Percentiles rank a stretch among this genome's conserved stretches.
These are phyloP conservation scores for Myotis lucifugus DNA, from an alignment of 2,113 vertebrate species.

Conservation along the genomic window DNA sequence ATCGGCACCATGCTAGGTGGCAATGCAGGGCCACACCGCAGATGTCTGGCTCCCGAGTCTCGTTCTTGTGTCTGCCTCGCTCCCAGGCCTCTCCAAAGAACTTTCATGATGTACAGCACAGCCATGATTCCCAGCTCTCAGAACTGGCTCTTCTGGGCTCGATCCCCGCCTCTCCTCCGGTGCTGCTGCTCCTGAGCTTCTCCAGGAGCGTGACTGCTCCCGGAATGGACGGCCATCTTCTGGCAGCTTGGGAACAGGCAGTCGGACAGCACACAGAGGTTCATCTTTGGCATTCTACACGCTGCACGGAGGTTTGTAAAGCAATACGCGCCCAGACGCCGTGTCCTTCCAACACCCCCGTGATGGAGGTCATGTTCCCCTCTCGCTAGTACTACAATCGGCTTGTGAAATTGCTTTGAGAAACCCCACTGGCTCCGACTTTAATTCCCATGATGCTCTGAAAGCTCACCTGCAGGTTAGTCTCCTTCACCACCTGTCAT, in stretches of 20 bases:
- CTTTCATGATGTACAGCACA: accelerated
- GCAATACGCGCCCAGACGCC: not conserved
- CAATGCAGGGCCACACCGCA: not conserved
- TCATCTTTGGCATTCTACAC: not conserved
- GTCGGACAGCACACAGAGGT: not conserved
- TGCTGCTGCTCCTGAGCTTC: not conserved
- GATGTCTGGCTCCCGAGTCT: not conserved
- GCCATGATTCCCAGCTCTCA: not conserved
- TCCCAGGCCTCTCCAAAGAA: not conserved
- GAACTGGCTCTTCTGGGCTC: not conserved
- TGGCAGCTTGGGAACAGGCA: not conserved
- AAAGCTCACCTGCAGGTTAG: accelerated
- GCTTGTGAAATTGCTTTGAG: not conserved
- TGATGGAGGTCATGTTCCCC: not conserved
- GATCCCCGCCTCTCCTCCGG: too few species aligned
- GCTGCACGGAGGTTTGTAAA: not conserved
- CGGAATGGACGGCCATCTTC: not conserved
- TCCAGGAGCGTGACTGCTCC: not conserved
- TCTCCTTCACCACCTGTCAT: not conserved
- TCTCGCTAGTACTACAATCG: not conserved
- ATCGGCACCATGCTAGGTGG: not conserved
- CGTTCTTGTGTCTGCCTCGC: not conserved
- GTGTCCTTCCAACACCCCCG: accelerated
- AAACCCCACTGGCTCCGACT: not conserved
- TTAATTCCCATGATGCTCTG: not conserved